These are phyloP conservation scores for Lacerta bilineata DNA, from an alignment of 2,797 vertebrate species.

Conservation along the genomic window DNA sequence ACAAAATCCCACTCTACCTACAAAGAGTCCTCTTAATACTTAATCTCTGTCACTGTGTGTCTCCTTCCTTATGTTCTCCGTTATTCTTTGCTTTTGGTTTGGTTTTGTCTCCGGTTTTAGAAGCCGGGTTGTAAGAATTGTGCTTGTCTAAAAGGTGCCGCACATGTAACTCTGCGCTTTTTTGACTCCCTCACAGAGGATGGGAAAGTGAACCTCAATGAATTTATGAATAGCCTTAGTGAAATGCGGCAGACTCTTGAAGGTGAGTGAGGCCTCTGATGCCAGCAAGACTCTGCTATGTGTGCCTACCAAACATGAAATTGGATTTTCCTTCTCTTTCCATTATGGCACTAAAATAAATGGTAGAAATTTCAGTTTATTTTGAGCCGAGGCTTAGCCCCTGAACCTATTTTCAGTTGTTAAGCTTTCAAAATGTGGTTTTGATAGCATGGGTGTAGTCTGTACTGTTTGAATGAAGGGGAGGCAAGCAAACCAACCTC, in stretches of 20 bases:
- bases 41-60: too few species aligned
- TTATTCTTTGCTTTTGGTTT: neutral
- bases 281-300: neutral
- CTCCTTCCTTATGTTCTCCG: neutral
- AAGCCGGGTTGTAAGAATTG: neutral
- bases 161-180: neutral
- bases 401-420: neutral
- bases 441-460: too few species aligned
- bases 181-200: conserved; percentile 1
- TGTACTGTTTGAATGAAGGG: too few species aligned
- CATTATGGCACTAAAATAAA: neutral
- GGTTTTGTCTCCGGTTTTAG: neutral
- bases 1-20: too few species aligned
- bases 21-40: neutral
- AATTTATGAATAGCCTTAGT: neutral
- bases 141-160: neutral
- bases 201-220: conserved; percentile 31
- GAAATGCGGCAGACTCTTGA: neutral
- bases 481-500: too few species aligned
- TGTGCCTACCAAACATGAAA: neutral
- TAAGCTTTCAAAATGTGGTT: neutral
- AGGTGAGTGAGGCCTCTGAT: neutral
- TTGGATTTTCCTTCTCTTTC: neutral
- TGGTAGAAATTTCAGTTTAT: neutral
- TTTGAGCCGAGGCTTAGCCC: neutral